These are phyloP conservation scores for Heterodera carotae DNA, from an alignment of 1,140 invertebrate species.

Conservation along the genomic window DNA sequence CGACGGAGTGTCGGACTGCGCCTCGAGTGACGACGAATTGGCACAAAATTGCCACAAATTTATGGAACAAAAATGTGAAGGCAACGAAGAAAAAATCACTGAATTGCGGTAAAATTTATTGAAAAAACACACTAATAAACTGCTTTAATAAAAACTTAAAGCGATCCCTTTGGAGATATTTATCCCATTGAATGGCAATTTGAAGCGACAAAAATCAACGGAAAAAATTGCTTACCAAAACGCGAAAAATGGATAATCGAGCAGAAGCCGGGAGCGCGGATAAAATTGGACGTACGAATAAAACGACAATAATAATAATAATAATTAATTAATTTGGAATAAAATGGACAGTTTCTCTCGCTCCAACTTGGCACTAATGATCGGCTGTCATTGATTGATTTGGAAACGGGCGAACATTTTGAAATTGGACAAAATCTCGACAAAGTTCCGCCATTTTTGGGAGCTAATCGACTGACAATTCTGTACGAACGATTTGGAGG, in stretches of 20 bases:
- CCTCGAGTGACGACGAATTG: conserved; percentile 75
- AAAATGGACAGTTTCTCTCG: not conserved
- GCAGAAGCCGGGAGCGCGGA: conserved; percentile 21
- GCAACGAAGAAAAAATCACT: conserved; percentile 22
- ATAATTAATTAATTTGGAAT: no score
- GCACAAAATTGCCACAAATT: conserved; percentile 12
- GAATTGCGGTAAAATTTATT: conserved; percentile 7
- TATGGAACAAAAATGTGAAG: conserved; percentile 26
- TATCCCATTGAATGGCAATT: conserved; percentile 12
- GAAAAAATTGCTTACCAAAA: not conserved
- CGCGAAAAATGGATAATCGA: conserved; percentile 26
- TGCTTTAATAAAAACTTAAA: not conserved
- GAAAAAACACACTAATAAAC: not conserved
- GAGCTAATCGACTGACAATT: not conserved
- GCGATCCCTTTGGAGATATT: conserved; percentile 9
- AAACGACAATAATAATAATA: not conserved
- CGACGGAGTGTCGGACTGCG: conserved; percentile 74
- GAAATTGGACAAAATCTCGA: not conserved
- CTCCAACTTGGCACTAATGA: not conserved
- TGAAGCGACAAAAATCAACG: not conserved
- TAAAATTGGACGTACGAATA: conserved; percentile 3
- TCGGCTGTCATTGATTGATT: not conserved
- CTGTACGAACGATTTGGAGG: not conserved
- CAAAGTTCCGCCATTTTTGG: not conserved
- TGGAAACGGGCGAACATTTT: not conserved